These are phyloP conservation scores for Xyliphius kryptos DNA, from an alignment of 2,113 vertebrate genomes.

Conservation along the genomic window DNA sequence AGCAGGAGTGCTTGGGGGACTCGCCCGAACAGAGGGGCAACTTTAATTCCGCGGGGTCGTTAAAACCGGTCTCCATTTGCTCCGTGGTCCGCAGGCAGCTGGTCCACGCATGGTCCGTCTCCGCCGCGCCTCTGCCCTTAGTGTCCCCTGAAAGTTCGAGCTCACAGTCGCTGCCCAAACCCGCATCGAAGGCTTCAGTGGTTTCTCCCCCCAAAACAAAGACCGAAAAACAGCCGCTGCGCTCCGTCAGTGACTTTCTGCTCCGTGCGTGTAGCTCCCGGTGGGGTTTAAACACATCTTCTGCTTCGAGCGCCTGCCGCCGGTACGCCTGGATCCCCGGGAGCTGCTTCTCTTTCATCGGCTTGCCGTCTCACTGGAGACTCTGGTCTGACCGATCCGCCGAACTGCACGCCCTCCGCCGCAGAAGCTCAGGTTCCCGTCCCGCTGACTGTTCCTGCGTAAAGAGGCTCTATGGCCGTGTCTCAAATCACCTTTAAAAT, in stretches of 20 bases:
- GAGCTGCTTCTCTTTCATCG: constrained; percentile 59
- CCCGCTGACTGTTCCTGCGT: no score
- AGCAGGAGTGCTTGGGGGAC: constrained; percentile 29
- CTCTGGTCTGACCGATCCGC: constrained; percentile 28
- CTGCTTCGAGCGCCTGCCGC: constrained; percentile 35
- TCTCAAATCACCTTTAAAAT: not conserved
- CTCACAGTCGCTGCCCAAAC: constrained; percentile 36
- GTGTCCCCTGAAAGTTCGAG: constrained; percentile 32
- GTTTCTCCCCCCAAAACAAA: constrained; percentile 29
- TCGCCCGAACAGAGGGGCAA: constrained; percentile 25
- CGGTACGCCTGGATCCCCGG: constrained; percentile 52
- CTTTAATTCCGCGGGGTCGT: constrained; percentile 3
- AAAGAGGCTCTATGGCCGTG: not conserved
- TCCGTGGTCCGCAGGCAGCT: constrained; percentile 59
- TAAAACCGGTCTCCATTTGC: constrained; percentile 36
- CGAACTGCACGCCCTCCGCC: no score
- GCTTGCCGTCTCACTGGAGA: constrained; percentile 45
- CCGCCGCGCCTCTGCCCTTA: constrained; percentile 11
- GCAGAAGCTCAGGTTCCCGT: no score
- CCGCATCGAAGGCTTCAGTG: constrained; percentile 40
- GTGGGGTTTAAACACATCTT: not conserved
- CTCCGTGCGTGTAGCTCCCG: not conserved
- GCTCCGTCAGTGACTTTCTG: constrained; percentile 43
- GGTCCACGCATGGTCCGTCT: constrained; percentile 57
- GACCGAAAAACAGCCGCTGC: constrained; percentile 17